Evolutionary conservation across 2,113 vertebrate species (phyloP).

Genomic region (Campylomormyrus numenius): DNA sequence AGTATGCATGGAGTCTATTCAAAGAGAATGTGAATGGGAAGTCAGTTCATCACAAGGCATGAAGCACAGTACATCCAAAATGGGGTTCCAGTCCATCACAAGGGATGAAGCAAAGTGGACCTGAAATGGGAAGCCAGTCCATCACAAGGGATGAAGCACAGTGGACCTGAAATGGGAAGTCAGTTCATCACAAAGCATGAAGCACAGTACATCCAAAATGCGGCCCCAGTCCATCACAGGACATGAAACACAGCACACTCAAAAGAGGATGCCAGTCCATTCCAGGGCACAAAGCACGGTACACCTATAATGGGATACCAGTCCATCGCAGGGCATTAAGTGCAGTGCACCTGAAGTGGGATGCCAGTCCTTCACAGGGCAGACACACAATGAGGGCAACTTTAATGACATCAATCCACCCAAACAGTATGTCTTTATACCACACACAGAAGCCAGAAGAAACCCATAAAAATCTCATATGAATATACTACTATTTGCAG

Average conservation of each 20-base stretch:
- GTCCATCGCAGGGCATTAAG: neutral
- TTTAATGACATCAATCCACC: neutral
- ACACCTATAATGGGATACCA: neutral
- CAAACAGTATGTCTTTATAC: neutral
- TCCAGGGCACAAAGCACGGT: too few species aligned
- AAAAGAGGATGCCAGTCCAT: too few species aligned
- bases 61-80: neutral
- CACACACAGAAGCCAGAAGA: neutral
- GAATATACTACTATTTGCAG: neutral
- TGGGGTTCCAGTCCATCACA: too few species aligned
- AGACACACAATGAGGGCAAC: neutral
- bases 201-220: neutral
- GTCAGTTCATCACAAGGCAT: neutral
- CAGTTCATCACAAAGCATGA: neutral
- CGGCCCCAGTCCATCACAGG: too few species aligned
- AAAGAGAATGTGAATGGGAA: neutral
- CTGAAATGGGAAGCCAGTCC: neutral
- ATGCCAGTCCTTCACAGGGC: neutral
- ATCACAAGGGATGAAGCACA: neutral
- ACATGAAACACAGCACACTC: too few species aligned
- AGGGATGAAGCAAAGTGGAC: too few species aligned
- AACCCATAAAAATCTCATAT: neutral
- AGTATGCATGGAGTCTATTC: neutral
- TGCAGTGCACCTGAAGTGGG: neutral
- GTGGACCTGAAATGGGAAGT: neutral